Evolutionary conservation across 2,113 vertebrate species (phyloP), one percentile per base, ranked within the genome.

Genomic region (Forbesichthys agassizii): DNA sequence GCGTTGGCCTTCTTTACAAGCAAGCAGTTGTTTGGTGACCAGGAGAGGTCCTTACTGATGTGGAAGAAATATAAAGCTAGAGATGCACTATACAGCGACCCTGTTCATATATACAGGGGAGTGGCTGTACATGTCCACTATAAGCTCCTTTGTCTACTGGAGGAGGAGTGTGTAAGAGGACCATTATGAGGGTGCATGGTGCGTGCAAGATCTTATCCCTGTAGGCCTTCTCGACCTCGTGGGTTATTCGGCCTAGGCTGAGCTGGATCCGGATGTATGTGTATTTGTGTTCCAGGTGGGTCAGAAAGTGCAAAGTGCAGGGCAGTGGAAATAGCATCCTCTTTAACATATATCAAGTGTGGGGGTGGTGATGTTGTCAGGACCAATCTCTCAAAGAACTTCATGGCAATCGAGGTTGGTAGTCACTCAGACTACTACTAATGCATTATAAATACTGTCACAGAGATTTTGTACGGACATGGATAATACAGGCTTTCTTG

Each of bases 381-480:
- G 13, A 52, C 49, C 18, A 57, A n/a, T 57, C 55, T 57, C 55
- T 57, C 55, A 57, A 57, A 18, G 55, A n/a, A 57, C 55, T 16
- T 57, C 55, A 9, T 57, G 55, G 55, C n/a, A 20, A 16, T 9
- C 1, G 55, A n/a, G 55, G 55, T 16, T n/a, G 4, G 55, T 57
- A 18, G 55, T 57, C 14, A 20, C 27, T 57, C 55, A 9, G 54
- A 56, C 16, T 16, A 16, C 16, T 16, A 16, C 16, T 16, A 16
- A 16, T 16, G 16, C 16, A 16, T 16, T 16, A 16, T 16, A 16
- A 16, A 16, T 16, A 16, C 16, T 16, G 16, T 16, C 16, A 16
- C 54, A 56, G 1, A 20, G 20, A 20, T 20, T 20, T 20, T 1
- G 1, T 20, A 20, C 20, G 20, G 20, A 20, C 20, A 20, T 1